Conservation (phyloP, 2,888 invertebrate genomes). For the Dorcus parallelipipedus region DNA sequence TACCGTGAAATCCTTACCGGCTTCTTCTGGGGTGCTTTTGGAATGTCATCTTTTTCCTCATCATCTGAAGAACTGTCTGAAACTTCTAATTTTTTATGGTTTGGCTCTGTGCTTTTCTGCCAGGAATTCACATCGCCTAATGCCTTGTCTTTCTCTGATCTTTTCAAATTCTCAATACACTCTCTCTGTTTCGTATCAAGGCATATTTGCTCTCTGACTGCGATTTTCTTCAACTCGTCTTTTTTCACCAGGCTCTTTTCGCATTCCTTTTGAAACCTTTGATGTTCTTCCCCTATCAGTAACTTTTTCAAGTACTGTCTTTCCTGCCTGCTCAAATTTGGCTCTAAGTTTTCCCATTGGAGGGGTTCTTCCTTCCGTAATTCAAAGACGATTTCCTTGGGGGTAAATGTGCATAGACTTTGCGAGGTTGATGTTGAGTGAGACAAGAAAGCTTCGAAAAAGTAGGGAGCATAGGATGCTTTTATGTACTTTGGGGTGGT, state of each 20-base stretch:
- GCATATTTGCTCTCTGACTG: conserved; percentile 59
- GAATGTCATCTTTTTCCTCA: background rate
- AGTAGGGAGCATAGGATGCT: conserved; percentile 67
- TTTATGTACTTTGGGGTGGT: conserved; percentile 69
- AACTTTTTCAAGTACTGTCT: conserved; percentile 57
- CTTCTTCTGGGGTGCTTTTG: background rate
- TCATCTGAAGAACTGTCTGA: conserved; percentile 19
- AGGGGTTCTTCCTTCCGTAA: conserved; percentile 58
- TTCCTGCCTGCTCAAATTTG: conserved; percentile 55
- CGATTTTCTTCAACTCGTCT: conserved; percentile 56
- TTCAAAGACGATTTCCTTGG: conserved; percentile 62
- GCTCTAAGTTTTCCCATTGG: conserved; percentile 59
- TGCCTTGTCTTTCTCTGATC: conserved; percentile 60
- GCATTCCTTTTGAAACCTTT: conserved; percentile 53
- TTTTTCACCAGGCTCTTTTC: conserved; percentile 55
- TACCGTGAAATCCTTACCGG: conserved; percentile 33
- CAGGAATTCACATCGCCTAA: conserved; percentile 65
- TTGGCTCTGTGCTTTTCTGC: conserved; percentile 42
- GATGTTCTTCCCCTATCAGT: conserved; percentile 56
- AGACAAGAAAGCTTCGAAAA: conserved; percentile 72
- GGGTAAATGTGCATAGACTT: conserved; percentile 64
- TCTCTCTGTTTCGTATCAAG: conserved; percentile 57
- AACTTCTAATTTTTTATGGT: conserved; percentile 6
- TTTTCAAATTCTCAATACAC: conserved; percentile 61
- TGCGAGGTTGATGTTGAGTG: conserved; percentile 58